A percentile compares a stretch with the other conserved stretches of the same genome.
These are phyloP conservation scores for Drosophila paramelanica DNA, from an alignment of 2,888 invertebrate genomes.

Conservation along the genomic window DNA sequence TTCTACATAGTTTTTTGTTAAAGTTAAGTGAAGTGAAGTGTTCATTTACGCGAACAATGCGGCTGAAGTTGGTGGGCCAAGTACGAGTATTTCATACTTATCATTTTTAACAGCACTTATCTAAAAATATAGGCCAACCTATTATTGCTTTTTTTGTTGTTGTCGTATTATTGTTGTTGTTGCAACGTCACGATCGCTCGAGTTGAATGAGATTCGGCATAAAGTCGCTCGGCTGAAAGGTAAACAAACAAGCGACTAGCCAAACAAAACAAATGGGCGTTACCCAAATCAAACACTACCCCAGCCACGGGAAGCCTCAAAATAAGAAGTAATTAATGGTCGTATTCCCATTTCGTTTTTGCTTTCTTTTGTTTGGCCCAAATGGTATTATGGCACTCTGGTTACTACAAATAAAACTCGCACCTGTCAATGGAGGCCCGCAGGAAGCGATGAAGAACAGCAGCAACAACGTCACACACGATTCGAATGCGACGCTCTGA, in stretches of 20 bases:
- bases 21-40: not conserved
- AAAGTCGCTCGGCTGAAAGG: conserved; percentile 51
- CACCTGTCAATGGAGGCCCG: conserved; percentile 68
- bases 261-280: conserved; percentile 80
- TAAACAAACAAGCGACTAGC: conserved; percentile 72
- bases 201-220: conserved; percentile 32
- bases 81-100: conserved; percentile 7
- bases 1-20: not conserved
- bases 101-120: conserved; percentile 21
- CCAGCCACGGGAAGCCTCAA: conserved; percentile 53
- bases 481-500: conserved; percentile 44
- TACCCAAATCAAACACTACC: conserved; percentile 56
- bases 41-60: not conserved
- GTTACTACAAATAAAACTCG: conserved; percentile 63
- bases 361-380: conserved; percentile 69
- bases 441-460: conserved; percentile 45
- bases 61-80: not conserved
- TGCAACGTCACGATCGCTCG: conserved; percentile 40
- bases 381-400: conserved; percentile 18
- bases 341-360: conserved; percentile 71
- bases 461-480: conserved; percentile 41
- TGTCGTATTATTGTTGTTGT: conserved; percentile 19
- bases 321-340: conserved; percentile 71
- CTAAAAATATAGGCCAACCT: conserved; percentile 34
- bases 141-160: conserved; percentile 8